Conservation (phyloP, 1,140 invertebrate species). For the Drosophila obscura region DNA sequence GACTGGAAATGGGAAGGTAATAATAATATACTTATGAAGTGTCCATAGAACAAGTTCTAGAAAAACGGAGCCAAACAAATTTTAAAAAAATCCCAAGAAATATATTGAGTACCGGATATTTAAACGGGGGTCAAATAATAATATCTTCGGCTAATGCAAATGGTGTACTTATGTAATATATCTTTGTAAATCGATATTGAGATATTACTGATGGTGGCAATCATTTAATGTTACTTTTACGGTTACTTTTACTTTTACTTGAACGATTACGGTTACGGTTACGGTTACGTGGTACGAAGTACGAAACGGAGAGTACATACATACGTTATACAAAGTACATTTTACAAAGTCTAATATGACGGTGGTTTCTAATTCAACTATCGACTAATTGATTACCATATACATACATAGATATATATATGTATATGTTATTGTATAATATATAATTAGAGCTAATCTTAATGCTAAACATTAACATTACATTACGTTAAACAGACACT, state of each 20-base stretch:
- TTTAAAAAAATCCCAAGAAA: neutral
- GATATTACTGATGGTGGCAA: constrained; percentile 16
- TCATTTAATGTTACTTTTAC: constrained; percentile 43
- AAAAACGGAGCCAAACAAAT: neutral
- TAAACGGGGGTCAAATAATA: neutral
- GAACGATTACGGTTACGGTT: constrained; percentile 9
- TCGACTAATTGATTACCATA: constrained; percentile 60
- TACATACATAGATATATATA: constrained; percentile 27
- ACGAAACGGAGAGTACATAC: constrained; percentile 36
- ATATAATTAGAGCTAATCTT: constrained; percentile 31
- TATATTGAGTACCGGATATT: neutral
- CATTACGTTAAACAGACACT: constrained; percentile 35
- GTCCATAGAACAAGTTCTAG: neutral
- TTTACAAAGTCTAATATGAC: constrained; percentile 80
- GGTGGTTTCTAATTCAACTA: constrained; percentile 80
- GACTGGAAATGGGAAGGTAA: too few species aligned
- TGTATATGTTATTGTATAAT: constrained; percentile 9
- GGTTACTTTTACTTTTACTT: constrained; percentile 3
- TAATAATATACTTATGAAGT: too few species aligned
- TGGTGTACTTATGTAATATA: neutral
- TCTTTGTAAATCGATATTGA: constrained; percentile 6
- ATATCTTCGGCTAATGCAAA: too few species aligned
- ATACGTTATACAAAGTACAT: constrained; percentile 62
- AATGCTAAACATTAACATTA: constrained; percentile 37
- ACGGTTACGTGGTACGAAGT: constrained; percentile 29